Percentiles rank a stretch among this genome's conserved stretches.
Conservation (phyloP, 1,140 invertebrate species). For the Zeugodacus cucurbitae region DNA sequence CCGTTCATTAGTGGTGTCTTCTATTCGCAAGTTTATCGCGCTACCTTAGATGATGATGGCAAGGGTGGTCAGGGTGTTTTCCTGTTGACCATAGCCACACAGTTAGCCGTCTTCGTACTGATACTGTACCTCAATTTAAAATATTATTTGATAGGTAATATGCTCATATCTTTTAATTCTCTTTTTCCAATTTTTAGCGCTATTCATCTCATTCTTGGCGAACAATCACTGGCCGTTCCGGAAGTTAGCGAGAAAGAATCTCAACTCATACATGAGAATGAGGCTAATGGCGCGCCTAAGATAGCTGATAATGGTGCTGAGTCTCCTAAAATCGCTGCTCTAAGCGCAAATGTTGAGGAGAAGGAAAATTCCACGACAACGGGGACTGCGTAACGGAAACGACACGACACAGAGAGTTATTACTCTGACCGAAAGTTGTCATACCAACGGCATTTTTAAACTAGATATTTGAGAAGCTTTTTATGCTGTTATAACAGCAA, state of each 20-base stretch:
- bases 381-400: too few species aligned
- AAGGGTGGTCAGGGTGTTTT: slow-evolving; percentile 72
- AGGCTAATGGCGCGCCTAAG: background rate
- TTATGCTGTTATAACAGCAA: too few species aligned
- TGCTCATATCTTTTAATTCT: background rate
- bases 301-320: background rate
- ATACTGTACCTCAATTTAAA: slow-evolving; percentile 70
- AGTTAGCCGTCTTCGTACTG: slow-evolving; percentile 72
- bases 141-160: slow-evolving; percentile 35
- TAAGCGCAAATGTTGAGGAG: background rate
- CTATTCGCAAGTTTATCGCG: slow-evolving; percentile 78
- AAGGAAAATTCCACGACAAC: too few species aligned
- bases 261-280: slow-evolving; percentile 48
- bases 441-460: too few species aligned
- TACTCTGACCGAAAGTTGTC: too few species aligned
- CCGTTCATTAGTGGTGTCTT: slow-evolving; percentile 76
- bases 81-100: slow-evolving; percentile 76
- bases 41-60: slow-evolving; percentile 69
- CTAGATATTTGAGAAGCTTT: too few species aligned
- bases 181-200: slow-evolving; percentile 48
- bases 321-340: background rate
- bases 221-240: slow-evolving; percentile 53
- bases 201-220: slow-evolving; percentile 58
- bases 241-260: slow-evolving; percentile 56
- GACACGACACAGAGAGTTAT: too few species aligned